A percentile compares a stretch with the other conserved stretches of the same genome.
Conservation (phyloP, 2,113 vertebrate species). For the Motacilla tschutschensis region DNA sequence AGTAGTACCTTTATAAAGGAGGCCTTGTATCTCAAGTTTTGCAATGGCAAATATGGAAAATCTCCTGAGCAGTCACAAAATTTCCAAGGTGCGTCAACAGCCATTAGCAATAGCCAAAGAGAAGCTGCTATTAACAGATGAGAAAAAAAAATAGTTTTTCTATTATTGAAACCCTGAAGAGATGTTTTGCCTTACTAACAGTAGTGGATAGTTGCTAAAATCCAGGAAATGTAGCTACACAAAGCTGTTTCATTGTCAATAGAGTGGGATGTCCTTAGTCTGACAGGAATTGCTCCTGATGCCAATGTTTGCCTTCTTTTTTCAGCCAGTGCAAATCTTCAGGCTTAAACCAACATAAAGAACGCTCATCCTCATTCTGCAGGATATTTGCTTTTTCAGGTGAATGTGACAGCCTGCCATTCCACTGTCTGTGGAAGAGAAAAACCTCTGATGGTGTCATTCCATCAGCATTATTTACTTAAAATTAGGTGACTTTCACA, state of each 20-base stretch:
- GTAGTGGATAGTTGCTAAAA: neutral
- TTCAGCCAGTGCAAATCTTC: neutral
- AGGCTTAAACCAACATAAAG: neutral
- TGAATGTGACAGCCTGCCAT: neutral
- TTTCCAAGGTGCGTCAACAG: neutral
- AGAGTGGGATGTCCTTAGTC: neutral
- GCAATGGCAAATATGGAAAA: neutral
- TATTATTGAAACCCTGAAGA: neutral
- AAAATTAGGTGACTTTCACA: neutral
- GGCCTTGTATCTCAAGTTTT: accelerated
- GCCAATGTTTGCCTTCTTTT: neutral
- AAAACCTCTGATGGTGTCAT: neutral
- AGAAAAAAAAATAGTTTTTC: neutral
- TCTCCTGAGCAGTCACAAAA: neutral
- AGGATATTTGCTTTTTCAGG: neutral
- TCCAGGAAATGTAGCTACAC: neutral
- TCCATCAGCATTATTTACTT: neutral
- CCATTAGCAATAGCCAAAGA: neutral
- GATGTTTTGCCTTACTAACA: neutral
- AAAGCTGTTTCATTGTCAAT: neutral
- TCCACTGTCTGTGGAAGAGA: neutral
- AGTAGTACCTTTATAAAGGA: neutral
- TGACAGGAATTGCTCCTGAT: neutral
- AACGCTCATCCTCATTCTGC: neutral
- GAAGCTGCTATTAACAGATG: neutral